Percentiles rank a stretch among this genome's conserved stretches.
Conservation (phyloP, 2,113 vertebrate species). For the Raja brachyura region DNA sequence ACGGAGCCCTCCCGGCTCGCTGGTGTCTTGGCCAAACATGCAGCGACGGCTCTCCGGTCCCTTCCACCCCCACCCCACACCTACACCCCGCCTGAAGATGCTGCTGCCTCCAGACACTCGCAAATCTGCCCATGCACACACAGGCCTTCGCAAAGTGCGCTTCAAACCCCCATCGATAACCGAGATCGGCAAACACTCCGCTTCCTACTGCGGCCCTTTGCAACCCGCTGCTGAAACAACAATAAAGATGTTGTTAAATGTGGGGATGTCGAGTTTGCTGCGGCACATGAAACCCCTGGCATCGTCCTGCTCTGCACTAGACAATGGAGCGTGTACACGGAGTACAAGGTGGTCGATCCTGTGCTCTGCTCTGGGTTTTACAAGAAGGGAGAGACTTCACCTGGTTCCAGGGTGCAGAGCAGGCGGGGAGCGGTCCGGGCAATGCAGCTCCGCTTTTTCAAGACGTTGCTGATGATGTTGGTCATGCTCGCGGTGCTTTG, state of each 20-base stretch:
- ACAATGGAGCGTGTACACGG: background rate
- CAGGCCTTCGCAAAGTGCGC: background rate
- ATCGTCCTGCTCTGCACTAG: background rate
- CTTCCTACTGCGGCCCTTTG: background rate
- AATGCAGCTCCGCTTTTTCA: slow-evolving; percentile 89
- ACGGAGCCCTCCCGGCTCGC: background rate
- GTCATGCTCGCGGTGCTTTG: slow-evolving; percentile 60
- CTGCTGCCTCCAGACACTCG: background rate
- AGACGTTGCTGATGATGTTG: slow-evolving; percentile 86
- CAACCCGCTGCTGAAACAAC: background rate
- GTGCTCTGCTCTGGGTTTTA: background rate
- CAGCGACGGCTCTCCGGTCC: background rate
- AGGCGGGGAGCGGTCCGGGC: slow-evolving; percentile 85
- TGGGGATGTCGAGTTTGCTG: background rate
- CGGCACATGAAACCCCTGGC: background rate
- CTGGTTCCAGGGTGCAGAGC: slow-evolving; percentile 94
- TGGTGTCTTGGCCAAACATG: background rate
- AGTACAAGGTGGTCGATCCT: background rate
- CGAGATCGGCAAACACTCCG: background rate
- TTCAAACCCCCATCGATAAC: background rate
- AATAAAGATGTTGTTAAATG: background rate
- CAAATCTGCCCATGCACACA: background rate
- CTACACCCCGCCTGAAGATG: background rate
- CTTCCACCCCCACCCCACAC: background rate
- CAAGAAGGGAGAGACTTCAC: slow-evolving; percentile 52